These are phyloP conservation scores for Lampris incognitus DNA, from an alignment of 2,113 vertebrate species.

Conservation along the genomic window DNA sequence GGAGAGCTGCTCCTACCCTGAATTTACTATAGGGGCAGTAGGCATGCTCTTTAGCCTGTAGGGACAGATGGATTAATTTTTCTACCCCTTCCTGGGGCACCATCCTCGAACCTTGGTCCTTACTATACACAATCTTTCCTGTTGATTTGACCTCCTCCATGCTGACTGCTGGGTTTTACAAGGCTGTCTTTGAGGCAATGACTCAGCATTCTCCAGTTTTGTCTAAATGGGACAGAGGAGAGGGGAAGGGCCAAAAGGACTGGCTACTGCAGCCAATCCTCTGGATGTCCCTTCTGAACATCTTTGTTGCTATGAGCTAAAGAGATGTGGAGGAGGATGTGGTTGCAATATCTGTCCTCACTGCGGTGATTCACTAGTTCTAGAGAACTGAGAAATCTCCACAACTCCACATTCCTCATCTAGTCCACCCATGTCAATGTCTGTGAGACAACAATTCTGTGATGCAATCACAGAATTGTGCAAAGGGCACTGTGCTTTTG, in stretches of 20 bases:
- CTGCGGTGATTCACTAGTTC: too few relatives aligned
- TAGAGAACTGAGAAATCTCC: too few relatives aligned
- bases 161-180: background rate
- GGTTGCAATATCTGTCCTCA: background rate
- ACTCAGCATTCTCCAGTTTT: slow-evolving; percentile 35
- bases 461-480: too few relatives aligned
- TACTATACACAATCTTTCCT: slow-evolving; percentile 7
- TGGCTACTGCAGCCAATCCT: slow-evolving; percentile 62
- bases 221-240: slow-evolving; percentile 22
- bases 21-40: slow-evolving; percentile 96
- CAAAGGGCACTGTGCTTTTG: too few relatives aligned
- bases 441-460: too few relatives aligned
- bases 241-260: slow-evolving; percentile 17
- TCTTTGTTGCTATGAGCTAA: too few relatives aligned
- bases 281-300: slow-evolving; percentile 21
- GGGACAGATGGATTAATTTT: slow-evolving; percentile 71
- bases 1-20: slow-evolving; percentile 91
- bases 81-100: slow-evolving; percentile 43
- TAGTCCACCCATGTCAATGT: too few relatives aligned
- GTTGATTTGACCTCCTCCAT: slow-evolving; percentile 50
- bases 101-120: slow-evolving; percentile 3
- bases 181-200: slow-evolving; percentile 14
- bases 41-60: slow-evolving; percentile 84
- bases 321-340: too few relatives aligned
- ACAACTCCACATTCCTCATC: too few relatives aligned